Evolutionary conservation across 2,888 invertebrate genomes (phyloP).

Genomic region (Thysanoteuthis rhombus): DNA sequence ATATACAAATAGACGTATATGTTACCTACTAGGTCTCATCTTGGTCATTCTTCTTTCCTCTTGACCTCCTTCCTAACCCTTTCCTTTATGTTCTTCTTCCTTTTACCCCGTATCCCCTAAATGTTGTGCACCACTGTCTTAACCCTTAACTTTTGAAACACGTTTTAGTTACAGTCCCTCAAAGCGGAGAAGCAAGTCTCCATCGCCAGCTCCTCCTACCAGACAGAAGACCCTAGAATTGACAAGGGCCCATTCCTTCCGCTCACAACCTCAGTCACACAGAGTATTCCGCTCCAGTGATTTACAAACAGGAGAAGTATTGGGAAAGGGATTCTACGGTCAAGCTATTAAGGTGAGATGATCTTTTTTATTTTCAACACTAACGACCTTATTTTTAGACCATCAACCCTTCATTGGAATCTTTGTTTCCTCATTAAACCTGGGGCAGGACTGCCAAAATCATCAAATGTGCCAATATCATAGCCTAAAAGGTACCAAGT

Average conservation of each 20-base stretch:
- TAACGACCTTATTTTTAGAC: no score
- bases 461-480: no score
- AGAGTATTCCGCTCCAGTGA: slow-evolving; percentile 92
- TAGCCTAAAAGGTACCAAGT: no score
- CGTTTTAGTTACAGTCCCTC: slow-evolving; percentile 53
- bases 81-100: not conserved
- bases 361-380: no score
- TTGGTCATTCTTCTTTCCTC: not conserved
- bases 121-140: not conserved
- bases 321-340: slow-evolving; percentile 94
- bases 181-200: slow-evolving; percentile 58
- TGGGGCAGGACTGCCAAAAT: no score
- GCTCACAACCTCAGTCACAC: slow-evolving; percentile 76
- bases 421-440: no score
- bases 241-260: slow-evolving; percentile 87
- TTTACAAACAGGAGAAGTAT: slow-evolving; percentile 83
- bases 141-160: slow-evolving; percentile 21
- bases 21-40: no score
- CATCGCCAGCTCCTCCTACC: slow-evolving; percentile 54
- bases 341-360: slow-evolving; percentile 73
- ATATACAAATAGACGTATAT: no score
- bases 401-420: no score
- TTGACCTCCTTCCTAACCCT: not conserved
- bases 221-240: slow-evolving; percentile 69
- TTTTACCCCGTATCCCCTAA: no score